phyloP scores from a whole-genome alignment of 2,113 vertebrate species.

The Strix uralensis region DNA sequence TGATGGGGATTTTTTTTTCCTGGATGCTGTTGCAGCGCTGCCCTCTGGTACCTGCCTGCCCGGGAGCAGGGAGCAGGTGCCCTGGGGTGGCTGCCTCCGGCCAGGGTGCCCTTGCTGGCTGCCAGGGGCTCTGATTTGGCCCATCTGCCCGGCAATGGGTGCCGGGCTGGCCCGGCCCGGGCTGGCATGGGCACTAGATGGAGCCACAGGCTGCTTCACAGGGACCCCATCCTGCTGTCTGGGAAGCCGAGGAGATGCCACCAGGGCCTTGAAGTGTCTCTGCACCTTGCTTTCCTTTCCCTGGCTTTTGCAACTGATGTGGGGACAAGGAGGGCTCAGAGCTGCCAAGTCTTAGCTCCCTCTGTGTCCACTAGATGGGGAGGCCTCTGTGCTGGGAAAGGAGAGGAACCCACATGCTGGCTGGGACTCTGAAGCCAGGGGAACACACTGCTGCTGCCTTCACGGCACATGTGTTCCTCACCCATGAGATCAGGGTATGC shows the following conservation, averaged over 20 bases:
- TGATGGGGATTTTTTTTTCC: not conserved
- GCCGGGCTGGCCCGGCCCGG: not conserved
- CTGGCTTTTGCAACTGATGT: not conserved
- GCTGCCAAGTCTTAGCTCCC: not conserved
- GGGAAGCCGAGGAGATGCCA: not conserved
- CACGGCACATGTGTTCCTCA: not conserved
- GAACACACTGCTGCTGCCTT: not conserved
- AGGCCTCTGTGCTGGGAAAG: not conserved
- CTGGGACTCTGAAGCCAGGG: not conserved
- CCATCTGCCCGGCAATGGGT: not conserved
- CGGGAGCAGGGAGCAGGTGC: not conserved
- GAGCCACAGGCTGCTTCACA: conserved; percentile 34
- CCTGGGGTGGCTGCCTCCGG: not conserved
- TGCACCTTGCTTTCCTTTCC: not conserved
- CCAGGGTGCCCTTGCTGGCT: not conserved
- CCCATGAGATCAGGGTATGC: not conserved
- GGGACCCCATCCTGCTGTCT: not conserved
- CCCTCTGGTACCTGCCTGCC: not conserved
- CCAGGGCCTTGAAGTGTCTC: not conserved
- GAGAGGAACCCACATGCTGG: not conserved
- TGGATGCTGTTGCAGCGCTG: not conserved
- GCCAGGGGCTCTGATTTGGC: not conserved
- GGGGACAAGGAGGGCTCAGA: not conserved
- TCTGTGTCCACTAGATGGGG: not conserved
- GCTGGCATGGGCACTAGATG: conserved; percentile 1